These are phyloP conservation scores for Furcula furcula DNA, from an alignment of 2,888 invertebrate genomes.

Conservation along the genomic window DNA sequence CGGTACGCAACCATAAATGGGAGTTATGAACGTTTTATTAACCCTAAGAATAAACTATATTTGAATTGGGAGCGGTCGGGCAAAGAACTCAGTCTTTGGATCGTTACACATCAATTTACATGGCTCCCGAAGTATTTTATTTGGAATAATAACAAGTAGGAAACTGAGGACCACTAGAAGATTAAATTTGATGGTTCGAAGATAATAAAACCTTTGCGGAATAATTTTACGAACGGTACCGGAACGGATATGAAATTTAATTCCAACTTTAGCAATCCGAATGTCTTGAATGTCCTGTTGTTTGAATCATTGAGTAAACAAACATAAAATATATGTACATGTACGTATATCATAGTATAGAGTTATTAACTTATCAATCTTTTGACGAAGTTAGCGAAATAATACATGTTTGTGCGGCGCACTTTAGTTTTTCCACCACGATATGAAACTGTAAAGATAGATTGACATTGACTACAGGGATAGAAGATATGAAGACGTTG, in stretches of 20 bases:
- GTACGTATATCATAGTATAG: no score
- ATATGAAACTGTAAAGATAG: no score
- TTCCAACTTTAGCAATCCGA: not conserved
- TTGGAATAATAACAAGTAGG: slow-evolving; percentile 10
- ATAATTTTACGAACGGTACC: not conserved
- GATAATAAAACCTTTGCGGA: slow-evolving; percentile 4
- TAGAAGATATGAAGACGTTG: no score
- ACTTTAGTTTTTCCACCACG: no score
- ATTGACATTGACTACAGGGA: no score
- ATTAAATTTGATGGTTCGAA: slow-evolving; percentile 2
- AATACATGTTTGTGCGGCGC: no score
- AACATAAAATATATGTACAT: no score
- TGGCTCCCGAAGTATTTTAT: slow-evolving; percentile 16
- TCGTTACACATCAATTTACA: slow-evolving; percentile 6
- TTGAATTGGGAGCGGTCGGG: slow-evolving; percentile 18
- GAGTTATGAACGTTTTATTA: slow-evolving; percentile 41
- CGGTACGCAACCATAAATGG: slow-evolving; percentile 30
- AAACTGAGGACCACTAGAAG: slow-evolving; percentile 5
- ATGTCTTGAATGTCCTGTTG: no score
- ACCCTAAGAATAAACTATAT: slow-evolving; percentile 34
- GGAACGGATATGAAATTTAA: not conserved
- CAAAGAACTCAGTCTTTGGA: slow-evolving; percentile 6
- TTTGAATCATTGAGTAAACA: no score
- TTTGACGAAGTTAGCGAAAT: no score
- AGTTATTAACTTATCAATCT: no score